Percentiles rank a stretch among this genome's conserved stretches.
These are phyloP conservation scores for Endotricha flammealis DNA, from an alignment of 2,888 invertebrate genomes.

Conservation along the genomic window DNA sequence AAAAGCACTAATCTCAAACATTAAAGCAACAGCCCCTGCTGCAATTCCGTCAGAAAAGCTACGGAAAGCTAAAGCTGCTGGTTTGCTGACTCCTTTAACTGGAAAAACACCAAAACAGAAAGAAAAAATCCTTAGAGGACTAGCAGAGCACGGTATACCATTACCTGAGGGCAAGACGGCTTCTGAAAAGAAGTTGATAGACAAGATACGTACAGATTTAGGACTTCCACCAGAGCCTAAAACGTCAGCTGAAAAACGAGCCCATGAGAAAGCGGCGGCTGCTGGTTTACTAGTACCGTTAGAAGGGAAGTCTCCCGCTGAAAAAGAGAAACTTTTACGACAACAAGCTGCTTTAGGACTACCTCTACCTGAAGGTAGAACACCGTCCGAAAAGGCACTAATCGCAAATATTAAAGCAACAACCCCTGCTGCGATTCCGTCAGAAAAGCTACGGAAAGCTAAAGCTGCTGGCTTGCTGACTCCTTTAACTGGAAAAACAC, in stretches of 20 bases:
- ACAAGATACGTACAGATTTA: conserved; percentile 20
- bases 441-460: conserved; percentile 20
- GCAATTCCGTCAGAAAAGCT: conserved; percentile 13
- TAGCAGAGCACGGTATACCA: conserved; percentile 26
- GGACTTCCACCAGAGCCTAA: conserved; percentile 27
- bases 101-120: conserved; percentile 26
- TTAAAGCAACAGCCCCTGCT: conserved; percentile 12
- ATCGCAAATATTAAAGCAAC: conserved; percentile 19
- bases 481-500: conserved; percentile 32
- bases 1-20: conserved; percentile 23
- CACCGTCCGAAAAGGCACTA: conserved; percentile 25
- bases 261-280: conserved; percentile 28
- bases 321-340: conserved; percentile 14
- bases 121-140: conserved; percentile 25
- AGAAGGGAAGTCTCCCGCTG: conserved; percentile 29
- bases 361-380: conserved; percentile 24
- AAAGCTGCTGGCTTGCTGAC: conserved; percentile 25
- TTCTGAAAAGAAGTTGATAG: conserved; percentile 24
- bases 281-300: conserved; percentile 32
- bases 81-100: conserved; percentile 20
- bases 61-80: conserved; percentile 21
- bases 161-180: conserved; percentile 26
- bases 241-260: conserved; percentile 26
- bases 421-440: neutral
- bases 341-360: conserved; percentile 25